Base-by-base conservation (phyloP, 2,113 vertebrate genomes). In the Saguinus midas region DNA sequence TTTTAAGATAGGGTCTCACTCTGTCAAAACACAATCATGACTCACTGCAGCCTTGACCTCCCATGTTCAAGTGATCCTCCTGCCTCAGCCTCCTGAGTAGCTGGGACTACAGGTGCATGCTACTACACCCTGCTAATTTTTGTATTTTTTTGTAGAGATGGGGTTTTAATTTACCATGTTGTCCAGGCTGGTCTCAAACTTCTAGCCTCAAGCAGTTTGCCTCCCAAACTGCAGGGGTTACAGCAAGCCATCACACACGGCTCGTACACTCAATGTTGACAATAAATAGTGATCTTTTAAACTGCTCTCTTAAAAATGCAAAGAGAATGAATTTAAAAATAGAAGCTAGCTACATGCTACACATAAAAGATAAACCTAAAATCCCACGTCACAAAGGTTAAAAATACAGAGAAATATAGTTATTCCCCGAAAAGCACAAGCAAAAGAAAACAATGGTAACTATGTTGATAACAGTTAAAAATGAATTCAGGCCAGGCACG, bases 311-410 rank as follows among this genome's bases (percentile, higher is more conserved):
- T 95, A 57, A 80, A 87, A 61, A 90, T 29, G 13, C 61, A 87
- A 73, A 64, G 37, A 91, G 21, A 83, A 27, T 75, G 21, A 89
- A 50, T 84, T 72, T 20, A 29, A 5, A 90, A 48, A 37, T 25
- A 91, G 35, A 96, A 52, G 13, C 72, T 89, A 81, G 9, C 35
- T 83, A 45, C 18, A 0, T 73, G 52, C 45, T 79, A 13, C n/a
- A 88, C 66, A 58, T 58, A 86, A 86, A 95, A 96, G 50, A 82
- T 4, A 81, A 93, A 94, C 21, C 35, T 91, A 48, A 95, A 91
- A 81, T 55, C 68, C 14, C 57, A 13, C 45, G 52, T 81, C 29
- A 64, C 35, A 79, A 73, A 95, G 29, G 3, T 85, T 91, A 88
- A 87, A 95, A 90, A 82, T 21, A 86, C 35, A 45, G 57, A 37